Conservation (phyloP, 2,888 invertebrate species). For the Oscheius sp. region DNA sequence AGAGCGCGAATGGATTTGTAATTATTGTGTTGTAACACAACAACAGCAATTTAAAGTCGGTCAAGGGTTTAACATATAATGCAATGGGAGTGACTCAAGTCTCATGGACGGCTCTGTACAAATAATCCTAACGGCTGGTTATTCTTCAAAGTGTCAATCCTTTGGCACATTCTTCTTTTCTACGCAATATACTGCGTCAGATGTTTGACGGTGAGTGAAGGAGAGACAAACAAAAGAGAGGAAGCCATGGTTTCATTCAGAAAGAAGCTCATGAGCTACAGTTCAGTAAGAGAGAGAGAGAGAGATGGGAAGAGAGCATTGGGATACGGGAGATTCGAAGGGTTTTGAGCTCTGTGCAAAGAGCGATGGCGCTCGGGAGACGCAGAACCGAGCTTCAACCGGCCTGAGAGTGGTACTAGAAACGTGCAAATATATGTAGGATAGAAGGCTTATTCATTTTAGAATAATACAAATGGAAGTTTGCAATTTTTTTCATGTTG, state of each 20-base stretch:
- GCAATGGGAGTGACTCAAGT: background rate
- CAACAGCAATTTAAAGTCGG: too few relatives aligned
- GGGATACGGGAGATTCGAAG: background rate
- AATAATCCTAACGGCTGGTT: background rate
- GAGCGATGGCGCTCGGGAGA: background rate
- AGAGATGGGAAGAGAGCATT: too few relatives aligned
- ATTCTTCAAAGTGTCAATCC: too few relatives aligned
- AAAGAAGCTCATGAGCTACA: constrained; percentile 9
- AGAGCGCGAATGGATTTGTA: constrained; percentile 24
- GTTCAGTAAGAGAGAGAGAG: background rate
- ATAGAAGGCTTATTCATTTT: constrained; percentile 12
- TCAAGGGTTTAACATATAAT: too few relatives aligned
- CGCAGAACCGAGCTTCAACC: constrained; percentile 24
- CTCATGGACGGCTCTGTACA: background rate
- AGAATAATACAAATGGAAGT: background rate
- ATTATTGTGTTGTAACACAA: constrained; percentile 25
- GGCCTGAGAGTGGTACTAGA: constrained; percentile 33
- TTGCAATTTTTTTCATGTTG: background rate
- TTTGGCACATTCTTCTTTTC: too few relatives aligned
- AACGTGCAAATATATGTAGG: constrained; percentile 28
- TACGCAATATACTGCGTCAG: too few relatives aligned
- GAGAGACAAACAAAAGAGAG: constrained; percentile 4
- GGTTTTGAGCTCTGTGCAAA: background rate
- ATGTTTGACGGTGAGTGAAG: background rate
- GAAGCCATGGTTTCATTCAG: constrained; percentile 6